Percentiles rank a stretch among this genome's conserved stretches.
These are phyloP conservation scores for Oscheius sp. DNA, from an alignment of 1,140 invertebrate species.

Conservation along the genomic window DNA sequence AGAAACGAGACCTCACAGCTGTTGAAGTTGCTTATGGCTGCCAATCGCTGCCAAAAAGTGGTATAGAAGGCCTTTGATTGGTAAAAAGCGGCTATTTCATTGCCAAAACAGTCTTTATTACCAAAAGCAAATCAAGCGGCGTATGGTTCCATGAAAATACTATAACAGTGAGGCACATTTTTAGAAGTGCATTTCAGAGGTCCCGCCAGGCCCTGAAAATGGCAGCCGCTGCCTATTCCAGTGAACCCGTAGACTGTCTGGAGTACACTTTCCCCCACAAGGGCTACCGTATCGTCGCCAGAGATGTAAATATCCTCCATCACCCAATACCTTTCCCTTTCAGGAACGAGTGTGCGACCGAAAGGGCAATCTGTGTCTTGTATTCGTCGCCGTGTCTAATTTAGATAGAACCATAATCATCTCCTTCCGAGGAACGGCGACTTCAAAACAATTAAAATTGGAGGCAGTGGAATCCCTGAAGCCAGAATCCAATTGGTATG, in stretches of 20 bases:
- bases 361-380: background rate
- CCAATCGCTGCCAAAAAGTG: too few relatives aligned
- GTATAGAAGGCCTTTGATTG: too few relatives aligned
- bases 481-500: slow-evolving; percentile 31
- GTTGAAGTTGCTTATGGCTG: too few relatives aligned
- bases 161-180: background rate
- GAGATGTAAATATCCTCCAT: background rate
- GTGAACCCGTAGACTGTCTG: slow-evolving; percentile 2
- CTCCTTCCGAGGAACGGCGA: background rate
- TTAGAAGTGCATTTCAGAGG: background rate
- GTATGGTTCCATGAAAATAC: too few relatives aligned
- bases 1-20: too few relatives aligned
- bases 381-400: background rate
- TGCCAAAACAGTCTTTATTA: too few relatives aligned
- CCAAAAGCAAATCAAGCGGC: too few relatives aligned
- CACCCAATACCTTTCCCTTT: background rate
- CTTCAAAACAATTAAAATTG: background rate
- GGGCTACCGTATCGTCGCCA: background rate
- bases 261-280: slow-evolving; percentile 1
- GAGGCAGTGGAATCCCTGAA: slow-evolving; percentile 5
- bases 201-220: background rate
- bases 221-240: slow-evolving; percentile 11
- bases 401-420: background rate
- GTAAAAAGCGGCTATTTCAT: too few relatives aligned
- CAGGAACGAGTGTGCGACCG: background rate